phyloP scores from a whole-genome alignment of 2,797 vertebrate genomes.

The Anas georgica region DNA sequence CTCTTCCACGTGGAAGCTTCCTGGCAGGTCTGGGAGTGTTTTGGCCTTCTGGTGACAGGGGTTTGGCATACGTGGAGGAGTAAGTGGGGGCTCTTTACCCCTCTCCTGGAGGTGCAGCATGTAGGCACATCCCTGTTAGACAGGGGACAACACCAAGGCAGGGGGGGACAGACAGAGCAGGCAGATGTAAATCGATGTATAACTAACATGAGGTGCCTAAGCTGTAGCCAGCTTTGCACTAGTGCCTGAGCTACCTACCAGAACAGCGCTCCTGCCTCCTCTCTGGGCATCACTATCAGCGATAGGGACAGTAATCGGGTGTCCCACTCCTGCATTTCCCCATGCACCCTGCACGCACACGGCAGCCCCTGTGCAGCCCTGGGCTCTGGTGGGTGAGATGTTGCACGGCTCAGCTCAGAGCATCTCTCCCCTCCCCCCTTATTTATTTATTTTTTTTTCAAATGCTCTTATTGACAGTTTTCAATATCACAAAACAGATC shows the following conservation, averaged over 20 bases:
- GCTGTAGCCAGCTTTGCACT: neutral
- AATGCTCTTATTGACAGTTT: neutral
- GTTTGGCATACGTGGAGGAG: neutral
- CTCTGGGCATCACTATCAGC: neutral
- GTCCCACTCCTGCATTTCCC: neutral
- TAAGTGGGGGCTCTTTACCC: neutral
- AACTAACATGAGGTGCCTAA: neutral
- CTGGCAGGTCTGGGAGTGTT: neutral
- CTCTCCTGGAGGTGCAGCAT: too few species aligned
- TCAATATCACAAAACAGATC: neutral
- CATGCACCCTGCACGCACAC: neutral
- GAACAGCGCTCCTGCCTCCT: neutral
- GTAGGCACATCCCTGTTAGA: neutral
- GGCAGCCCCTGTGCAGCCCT: accelerated
- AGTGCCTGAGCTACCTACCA: neutral
- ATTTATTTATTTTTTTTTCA: neutral
- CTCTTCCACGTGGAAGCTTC: neutral
- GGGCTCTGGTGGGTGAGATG: neutral
- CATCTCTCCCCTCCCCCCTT: neutral
- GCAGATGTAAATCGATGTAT: neutral
- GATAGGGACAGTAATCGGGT: neutral
- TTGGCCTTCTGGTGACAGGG: neutral
- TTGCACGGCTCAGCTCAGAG: neutral
- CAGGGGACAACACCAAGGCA: neutral
- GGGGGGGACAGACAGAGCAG: neutral